Evolutionary conservation across 1,140 invertebrate genomes (phyloP).

Genomic region (Scaptomyza graminum): DNA sequence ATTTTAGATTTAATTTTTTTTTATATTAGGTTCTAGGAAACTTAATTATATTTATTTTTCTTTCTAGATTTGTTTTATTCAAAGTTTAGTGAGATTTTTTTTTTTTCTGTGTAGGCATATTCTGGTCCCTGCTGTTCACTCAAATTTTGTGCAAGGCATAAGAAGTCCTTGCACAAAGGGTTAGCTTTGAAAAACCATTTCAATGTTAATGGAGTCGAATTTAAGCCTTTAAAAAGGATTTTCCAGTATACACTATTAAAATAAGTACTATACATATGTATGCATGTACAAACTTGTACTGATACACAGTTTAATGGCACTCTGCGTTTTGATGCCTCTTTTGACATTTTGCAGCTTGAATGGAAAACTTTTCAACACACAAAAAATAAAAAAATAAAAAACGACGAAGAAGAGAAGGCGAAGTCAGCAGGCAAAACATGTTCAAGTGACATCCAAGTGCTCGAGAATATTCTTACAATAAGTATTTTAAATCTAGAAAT

Average conservation of each 20-base stretch:
- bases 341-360: constrained; percentile 48
- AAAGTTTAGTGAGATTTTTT: neutral
- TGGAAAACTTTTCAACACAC: constrained; percentile 36
- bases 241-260: neutral
- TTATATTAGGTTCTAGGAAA: too few species aligned
- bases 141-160: neutral
- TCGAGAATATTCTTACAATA: constrained; percentile 16
- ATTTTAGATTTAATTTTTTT: too few species aligned
- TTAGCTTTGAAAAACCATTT: neutral
- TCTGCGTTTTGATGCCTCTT: constrained; percentile 31
- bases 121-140: neutral
- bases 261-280: neutral
- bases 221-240: neutral
- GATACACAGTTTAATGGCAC: constrained; percentile 13
- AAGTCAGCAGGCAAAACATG: constrained; percentile 31
- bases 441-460: constrained; percentile 41
- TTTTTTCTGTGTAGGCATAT: neutral
- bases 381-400: constrained; percentile 1
- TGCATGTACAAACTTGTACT: neutral
- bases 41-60: too few species aligned
- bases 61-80: too few species aligned
- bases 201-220: neutral
- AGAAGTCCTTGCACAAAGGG: neutral
- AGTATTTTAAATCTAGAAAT: neutral
- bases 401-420: constrained; percentile 1